A percentile compares a stretch with the other conserved stretches of the same genome.
phyloP scores from a whole-genome alignment of 2,888 invertebrate genomes.

The Cataglyphis albicans region DNA sequence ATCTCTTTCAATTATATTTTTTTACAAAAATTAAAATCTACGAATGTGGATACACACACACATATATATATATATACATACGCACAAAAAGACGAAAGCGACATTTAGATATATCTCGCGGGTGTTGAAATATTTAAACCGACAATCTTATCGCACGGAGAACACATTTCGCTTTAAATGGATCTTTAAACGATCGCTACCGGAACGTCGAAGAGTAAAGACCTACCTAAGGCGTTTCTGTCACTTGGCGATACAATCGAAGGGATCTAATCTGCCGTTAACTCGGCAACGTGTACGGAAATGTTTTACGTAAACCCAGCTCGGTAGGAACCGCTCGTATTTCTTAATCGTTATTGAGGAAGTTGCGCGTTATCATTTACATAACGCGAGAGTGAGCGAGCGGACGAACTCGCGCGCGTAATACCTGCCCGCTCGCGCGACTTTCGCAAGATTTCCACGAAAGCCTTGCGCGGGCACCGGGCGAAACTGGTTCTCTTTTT shows the following conservation, averaged over 20 bases:
- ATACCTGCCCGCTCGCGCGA: constrained; percentile 41
- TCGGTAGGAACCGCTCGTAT: constrained; percentile 54
- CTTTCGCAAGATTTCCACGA: constrained; percentile 53
- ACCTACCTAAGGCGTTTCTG: background rate
- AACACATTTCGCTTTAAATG: background rate
- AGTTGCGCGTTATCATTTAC: constrained; percentile 75
- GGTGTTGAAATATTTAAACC: constrained; percentile 17
- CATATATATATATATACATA: background rate
- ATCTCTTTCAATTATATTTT: background rate
- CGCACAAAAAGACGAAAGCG: background rate
- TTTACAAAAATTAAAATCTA: constrained; percentile 3
- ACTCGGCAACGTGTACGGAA: constrained; percentile 29
- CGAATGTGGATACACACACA: background rate
- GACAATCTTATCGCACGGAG: background rate
- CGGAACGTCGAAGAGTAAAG: constrained; percentile 1
- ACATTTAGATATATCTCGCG: constrained; percentile 1
- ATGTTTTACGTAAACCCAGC: constrained; percentile 52
- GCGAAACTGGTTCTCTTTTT: constrained; percentile 26
- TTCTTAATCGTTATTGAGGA: constrained; percentile 74
- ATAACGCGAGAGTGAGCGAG: constrained; percentile 65
- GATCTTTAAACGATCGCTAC: background rate
- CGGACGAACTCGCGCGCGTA: constrained; percentile 47
- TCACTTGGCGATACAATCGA: constrained; percentile 29
- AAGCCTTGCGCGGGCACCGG: constrained; percentile 25
- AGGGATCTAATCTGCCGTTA: constrained; percentile 11